Base-by-base conservation (phyloP, 2,797 vertebrate species). In the Amazonetta brasiliensis region DNA sequence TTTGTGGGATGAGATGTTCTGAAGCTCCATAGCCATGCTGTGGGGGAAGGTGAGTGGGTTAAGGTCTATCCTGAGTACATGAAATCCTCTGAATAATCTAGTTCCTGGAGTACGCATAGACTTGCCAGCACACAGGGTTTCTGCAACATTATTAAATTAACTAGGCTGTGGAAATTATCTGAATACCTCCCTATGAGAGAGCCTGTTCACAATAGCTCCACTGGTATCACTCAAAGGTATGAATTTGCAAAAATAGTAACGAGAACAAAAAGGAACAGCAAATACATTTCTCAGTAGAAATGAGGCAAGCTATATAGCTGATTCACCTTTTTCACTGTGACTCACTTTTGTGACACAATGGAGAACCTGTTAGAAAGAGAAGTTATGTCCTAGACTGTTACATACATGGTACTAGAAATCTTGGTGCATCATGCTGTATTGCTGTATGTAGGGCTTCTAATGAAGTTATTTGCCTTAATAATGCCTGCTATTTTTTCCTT, bases 241-340 rank as follows among this genome's bases (percentile, higher is more conserved):
- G 58, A 73, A 18, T 63, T 8, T 63, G 48, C 54, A 79, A 68
- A 85, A 79, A n/a, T 23, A n/a, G 12, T 37, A 1, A 10, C 12
- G 44, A 2, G 28, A 46, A 37, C 33, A 7, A 43, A 37, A 44
- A 50, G 35, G n/a, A 25, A 5, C 7, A 59, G 54, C 41, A 67
- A 71, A 63, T 26, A 7, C 2, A 13, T 16, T 31, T 31, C n/a
- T 43, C 46, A 23, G 33, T 30, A 58, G 64, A 50, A 11, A 44
- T 1, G 7, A 54, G 39, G 33, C 3, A 31, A 54, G 37, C 13
- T 64, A 2, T 22, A 56, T 3, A 55, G 15, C 19, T 33, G 69
- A 35, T 67, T 58, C 0, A 2, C 35, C 22, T 4, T 30, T 28
- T 86, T 25, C 28, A 58, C 21, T 0, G 0, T 66, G 28, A 13